Base-by-base conservation (phyloP, 1,140 invertebrate genomes). In the Achatina immaculata region DNA sequence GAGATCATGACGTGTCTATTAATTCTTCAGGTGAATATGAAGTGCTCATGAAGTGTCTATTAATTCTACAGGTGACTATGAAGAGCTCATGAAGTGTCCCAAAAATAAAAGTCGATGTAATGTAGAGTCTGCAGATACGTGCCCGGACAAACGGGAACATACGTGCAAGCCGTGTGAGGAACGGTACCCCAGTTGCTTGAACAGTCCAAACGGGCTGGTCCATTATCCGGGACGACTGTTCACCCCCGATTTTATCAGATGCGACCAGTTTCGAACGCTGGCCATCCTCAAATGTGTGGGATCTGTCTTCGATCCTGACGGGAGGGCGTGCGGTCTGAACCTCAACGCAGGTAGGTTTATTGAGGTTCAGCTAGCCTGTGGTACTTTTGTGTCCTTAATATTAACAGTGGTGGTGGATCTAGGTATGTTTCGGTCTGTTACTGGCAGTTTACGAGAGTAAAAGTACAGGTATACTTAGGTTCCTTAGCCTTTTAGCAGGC, bases 291-390 rank as follows among this genome's bases (percentile, higher is more conserved):
- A 81, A 66, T 88, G 87, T 82, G 84, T 85, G 66, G 62, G 55
- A 0, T 81, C 83, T 0, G n/a, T 86, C 21, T 88, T 87, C 80
- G 85, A 87, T 72, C 84, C 86, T 6, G 66, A 81, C 4, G 58
- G 82, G 21, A 80, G 84, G 28, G 75, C 38, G 24, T 88, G 87
- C 71, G 81, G 84, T 28, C 68, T 80, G 3, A 77, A 75, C 16
- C 81, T 86, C 51, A 79, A 85, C 38, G 72, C 78, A 76, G 81
- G 86, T 86, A 78, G 48, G 83, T 82, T 40, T 99, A 93, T 99
- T 99, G 84, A 98, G n/a, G 97, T 89, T n/a, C n/a, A n/a, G n/a
- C n/a, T n/a, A n/a, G n/a, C n/a, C n/a, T n/a, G n/a, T n/a, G n/a
- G n/a, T n/a, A n/a, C n/a, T n/a, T n/a, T n/a, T n/a, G n/a, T n/a